Evolutionary conservation across 2,797 vertebrate genomes (phyloP).

Genomic region (Crypturellus tataupa): DNA sequence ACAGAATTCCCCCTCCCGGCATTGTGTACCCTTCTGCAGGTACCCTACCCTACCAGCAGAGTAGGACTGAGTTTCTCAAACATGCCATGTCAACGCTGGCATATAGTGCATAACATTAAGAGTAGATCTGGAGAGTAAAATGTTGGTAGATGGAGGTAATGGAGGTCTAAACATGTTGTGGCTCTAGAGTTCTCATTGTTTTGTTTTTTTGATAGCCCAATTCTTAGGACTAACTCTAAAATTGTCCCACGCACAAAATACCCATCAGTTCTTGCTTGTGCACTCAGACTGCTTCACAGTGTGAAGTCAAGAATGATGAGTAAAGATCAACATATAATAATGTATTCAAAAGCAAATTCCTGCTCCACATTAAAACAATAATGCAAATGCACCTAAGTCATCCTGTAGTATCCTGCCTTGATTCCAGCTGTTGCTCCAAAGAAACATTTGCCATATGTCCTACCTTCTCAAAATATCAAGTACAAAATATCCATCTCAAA

Average conservation of each 20-base stretch:
- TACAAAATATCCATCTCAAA: background rate
- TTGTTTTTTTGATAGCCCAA: background rate
- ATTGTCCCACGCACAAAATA: background rate
- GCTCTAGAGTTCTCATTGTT: background rate
- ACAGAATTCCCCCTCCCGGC: background rate
- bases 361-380: background rate
- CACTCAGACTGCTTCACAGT: background rate
- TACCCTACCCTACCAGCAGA: no score
- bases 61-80: background rate
- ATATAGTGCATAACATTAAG: background rate
- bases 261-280: no score
- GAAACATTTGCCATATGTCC: background rate
- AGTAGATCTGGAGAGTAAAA: background rate
- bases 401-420: background rate
- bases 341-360: background rate
- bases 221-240: background rate
- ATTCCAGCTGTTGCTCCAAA: background rate
- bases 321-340: background rate
- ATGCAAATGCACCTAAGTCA: background rate
- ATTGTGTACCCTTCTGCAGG: fast-evolving
- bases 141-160: background rate
- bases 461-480: background rate
- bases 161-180: background rate
- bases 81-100: background rate
- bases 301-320: background rate